A percentile compares a stretch with the other conserved stretches of the same genome.
Evolutionary conservation across 2,113 vertebrate species (phyloP).

Genomic region (Narcine bancroftii): DNA sequence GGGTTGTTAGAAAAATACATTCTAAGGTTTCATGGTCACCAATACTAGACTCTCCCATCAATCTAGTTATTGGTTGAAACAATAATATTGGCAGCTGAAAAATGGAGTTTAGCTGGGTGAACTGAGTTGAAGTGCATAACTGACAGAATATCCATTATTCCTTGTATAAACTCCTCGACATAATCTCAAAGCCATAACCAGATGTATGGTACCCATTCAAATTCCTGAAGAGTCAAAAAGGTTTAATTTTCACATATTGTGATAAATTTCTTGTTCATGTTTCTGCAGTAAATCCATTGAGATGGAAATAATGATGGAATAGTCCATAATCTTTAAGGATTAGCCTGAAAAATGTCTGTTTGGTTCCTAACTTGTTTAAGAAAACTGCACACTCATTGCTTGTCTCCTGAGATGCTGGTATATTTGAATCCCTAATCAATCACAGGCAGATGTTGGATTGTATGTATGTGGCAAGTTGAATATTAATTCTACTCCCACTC

Average conservation of each 20-base stretch:
- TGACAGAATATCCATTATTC: background rate
- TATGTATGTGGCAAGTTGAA: no score
- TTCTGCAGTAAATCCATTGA: background rate
- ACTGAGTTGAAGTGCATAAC: no score
- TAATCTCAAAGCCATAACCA: background rate
- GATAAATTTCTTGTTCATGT: background rate
- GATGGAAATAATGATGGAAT: background rate
- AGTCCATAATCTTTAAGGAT: background rate
- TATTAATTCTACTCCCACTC: background rate
- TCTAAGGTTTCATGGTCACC: no score
- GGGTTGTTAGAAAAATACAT: no score
- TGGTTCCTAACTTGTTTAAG: background rate
- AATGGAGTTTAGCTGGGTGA: no score
- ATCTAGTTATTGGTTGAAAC: background rate
- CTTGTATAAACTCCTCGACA: background rate
- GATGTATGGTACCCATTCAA: background rate
- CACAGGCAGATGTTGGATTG: background rate
- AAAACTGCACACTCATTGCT: background rate
- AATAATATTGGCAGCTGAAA: no score
- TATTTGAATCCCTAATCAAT: background rate
- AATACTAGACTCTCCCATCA: background rate
- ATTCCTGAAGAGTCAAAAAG: background rate
- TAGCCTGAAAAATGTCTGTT: background rate
- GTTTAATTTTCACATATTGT: background rate
- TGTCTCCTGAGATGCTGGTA: background rate